Conservation (phyloP, 37 sponge, comb jelly and placozoan species). For the Tethya wilhelma region DNA sequence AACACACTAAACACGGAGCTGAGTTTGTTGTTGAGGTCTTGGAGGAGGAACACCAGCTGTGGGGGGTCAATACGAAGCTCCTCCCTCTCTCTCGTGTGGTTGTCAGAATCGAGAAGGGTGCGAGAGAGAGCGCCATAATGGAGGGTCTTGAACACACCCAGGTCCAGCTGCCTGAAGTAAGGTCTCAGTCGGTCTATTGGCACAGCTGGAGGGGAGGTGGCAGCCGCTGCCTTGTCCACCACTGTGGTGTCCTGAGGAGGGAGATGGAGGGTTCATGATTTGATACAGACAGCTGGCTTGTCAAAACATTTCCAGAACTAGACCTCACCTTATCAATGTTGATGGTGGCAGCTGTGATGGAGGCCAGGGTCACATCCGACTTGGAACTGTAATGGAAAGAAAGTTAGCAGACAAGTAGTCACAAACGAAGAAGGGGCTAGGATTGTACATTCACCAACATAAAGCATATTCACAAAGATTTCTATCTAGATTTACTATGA, state of each 20-base stretch:
- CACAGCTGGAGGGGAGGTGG: neutral
- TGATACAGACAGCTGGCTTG: neutral
- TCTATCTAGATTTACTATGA: too few species aligned
- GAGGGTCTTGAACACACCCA: conserved; percentile 38
- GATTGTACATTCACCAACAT: too few species aligned
- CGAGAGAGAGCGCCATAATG: conserved; percentile 37
- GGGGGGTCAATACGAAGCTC: conserved; percentile 45
- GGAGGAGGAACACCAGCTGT: conserved; percentile 70
- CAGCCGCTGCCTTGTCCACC: conserved; percentile 8
- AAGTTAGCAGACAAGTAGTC: neutral
- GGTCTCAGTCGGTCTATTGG: conserved; percentile 31
- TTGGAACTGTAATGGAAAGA: neutral
- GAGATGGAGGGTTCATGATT: neutral
- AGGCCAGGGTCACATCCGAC: conserved; percentile 16
- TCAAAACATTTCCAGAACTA: too few species aligned
- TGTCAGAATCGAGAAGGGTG: conserved; percentile 49
- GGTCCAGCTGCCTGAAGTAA: conserved; percentile 51
- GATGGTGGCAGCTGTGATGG: conserved; percentile 16
- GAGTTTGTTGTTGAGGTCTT: conserved; percentile 61
- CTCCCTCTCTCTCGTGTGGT: conserved; percentile 53
- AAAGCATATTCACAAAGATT: too few species aligned
- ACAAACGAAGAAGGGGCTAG: neutral
- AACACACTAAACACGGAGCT: conserved; percentile 27
- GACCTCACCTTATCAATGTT: conserved; percentile 38
- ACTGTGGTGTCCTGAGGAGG: conserved; percentile 23